Base-by-base conservation (phyloP, 1,140 invertebrate genomes). In the Globodera rostochiensis region DNA sequence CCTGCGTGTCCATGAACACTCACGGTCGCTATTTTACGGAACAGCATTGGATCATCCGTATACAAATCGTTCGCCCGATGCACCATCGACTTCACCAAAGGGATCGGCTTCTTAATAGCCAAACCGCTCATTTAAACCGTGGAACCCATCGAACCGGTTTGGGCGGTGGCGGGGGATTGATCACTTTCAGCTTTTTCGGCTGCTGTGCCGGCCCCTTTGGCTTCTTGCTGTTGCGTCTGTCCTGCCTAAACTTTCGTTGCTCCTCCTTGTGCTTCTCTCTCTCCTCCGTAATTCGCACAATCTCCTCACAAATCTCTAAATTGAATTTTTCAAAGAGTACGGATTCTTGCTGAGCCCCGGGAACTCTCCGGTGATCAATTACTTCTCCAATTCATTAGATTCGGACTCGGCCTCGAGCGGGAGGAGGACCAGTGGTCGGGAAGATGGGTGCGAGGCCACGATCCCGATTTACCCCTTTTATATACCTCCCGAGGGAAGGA, bases 91-190 rank as follows among this genome's bases (percentile, higher is more conserved):
- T 64, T 69, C 11, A 78, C 57, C 66, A 78, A 66, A 19, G 77
- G 53, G 21, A 53, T 69, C 15, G 77, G 77, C 25, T 78, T 78
- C 77, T 78, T 50, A 78, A 78, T 64, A 6, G 50, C 21, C 46
- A 5, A 8, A 67, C n/a, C 4, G 6, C 7, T 67, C 13, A 67
- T 1, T 53, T 19, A 13, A 70, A 6, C 5, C 21, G 3, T 1
- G 3, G 1, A 13, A 21, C 64, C 13, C 53, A 25, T 4, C 11
- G 6, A 49, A 78, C 77, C 66, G 70, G 66, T 70, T 78, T 78
- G 25, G 77, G 77, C 70, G 66, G 64, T 36, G 77, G 77, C 21
- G 77, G 77, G 2, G 77, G 60, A n/a, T 64, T 64, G 9, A 78
- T 78, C 64, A 66, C 64, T 69, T 50, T 15, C 49, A 64, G 25